Percentiles rank a stretch among this genome's conserved stretches.
Conservation (phyloP, 1,140 invertebrate species). For the Solen grandis region DNA sequence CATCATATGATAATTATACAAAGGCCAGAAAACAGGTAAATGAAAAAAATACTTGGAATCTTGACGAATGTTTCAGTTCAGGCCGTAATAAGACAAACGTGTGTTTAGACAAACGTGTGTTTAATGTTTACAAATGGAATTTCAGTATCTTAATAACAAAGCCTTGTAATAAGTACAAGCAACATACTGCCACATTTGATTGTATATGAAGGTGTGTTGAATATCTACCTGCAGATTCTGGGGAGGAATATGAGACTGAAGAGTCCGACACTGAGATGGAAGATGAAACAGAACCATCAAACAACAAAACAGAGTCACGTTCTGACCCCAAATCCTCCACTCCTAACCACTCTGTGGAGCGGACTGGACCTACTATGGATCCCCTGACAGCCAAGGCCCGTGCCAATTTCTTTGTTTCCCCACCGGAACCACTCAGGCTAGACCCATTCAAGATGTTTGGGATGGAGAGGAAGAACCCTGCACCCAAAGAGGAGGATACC, state of each 20-base stretch:
- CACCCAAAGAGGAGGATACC: constrained; percentile 39
- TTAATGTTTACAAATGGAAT: too few relatives aligned
- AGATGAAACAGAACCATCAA: constrained; percentile 44
- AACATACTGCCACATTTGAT: too few relatives aligned
- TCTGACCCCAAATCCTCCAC: constrained; percentile 36
- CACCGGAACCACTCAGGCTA: constrained; percentile 73
- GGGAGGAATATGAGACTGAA: constrained; percentile 62
- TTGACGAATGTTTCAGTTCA: too few relatives aligned
- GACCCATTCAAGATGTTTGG: constrained; percentile 76
- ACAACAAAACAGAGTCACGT: constrained; percentile 34
- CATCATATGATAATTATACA: neutral
- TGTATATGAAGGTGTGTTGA: too few relatives aligned
- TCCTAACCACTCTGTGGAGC: too few relatives aligned
- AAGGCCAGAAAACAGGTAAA: constrained; percentile 53
- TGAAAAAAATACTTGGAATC: too few relatives aligned
- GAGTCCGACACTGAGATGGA: constrained; percentile 62
- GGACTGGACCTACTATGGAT: neutral
- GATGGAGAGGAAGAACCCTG: constrained; percentile 63
- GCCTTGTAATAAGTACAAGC: too few relatives aligned
- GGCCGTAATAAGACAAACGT: too few relatives aligned
- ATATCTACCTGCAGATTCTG: constrained; percentile 59
- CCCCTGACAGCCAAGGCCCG: constrained; percentile 44
- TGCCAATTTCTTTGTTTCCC: constrained; percentile 75
- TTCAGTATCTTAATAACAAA: too few relatives aligned
- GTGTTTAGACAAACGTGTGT: too few relatives aligned